Conservation (phyloP, 2,113 vertebrate species). For the Leucoraja erinaceus region DNA sequence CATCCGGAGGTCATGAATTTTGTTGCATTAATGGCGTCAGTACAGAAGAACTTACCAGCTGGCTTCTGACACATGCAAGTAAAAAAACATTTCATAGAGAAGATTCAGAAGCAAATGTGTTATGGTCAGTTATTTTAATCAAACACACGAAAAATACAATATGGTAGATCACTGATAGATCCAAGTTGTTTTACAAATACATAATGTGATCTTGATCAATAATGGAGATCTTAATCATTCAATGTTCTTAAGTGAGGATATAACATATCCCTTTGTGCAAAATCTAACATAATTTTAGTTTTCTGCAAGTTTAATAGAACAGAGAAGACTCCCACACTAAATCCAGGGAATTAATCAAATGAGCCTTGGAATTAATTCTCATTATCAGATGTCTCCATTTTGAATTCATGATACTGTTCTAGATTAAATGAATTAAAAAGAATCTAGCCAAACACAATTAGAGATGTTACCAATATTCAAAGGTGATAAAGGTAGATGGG, state of each 20-base stretch:
- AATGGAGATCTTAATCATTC: not conserved
- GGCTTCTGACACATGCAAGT: no score
- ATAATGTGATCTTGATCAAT: not conserved
- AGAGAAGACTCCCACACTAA: not conserved
- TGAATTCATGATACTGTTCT: conserved; percentile 21
- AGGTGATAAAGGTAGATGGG: not conserved
- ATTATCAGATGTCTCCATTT: not conserved
- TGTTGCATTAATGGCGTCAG: not conserved
- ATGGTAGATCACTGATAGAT: not conserved
- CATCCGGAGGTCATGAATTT: not conserved
- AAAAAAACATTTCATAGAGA: not conserved
- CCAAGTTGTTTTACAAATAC: not conserved
- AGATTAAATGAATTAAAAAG: not conserved
- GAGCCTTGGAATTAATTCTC: not conserved
- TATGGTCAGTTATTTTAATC: not conserved
- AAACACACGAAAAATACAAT: not conserved
- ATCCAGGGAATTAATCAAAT: not conserved
- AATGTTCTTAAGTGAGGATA: not conserved
- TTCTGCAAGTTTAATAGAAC: not conserved
- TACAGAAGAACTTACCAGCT: not conserved
- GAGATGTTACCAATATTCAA: not conserved
- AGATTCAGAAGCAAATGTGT: not conserved
- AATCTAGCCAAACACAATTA: not conserved
- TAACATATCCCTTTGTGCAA: not conserved
- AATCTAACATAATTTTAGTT: not conserved